Base-by-base conservation (phyloP, 1,140 invertebrate genomes). In the Dreissena polymorpha region DNA sequence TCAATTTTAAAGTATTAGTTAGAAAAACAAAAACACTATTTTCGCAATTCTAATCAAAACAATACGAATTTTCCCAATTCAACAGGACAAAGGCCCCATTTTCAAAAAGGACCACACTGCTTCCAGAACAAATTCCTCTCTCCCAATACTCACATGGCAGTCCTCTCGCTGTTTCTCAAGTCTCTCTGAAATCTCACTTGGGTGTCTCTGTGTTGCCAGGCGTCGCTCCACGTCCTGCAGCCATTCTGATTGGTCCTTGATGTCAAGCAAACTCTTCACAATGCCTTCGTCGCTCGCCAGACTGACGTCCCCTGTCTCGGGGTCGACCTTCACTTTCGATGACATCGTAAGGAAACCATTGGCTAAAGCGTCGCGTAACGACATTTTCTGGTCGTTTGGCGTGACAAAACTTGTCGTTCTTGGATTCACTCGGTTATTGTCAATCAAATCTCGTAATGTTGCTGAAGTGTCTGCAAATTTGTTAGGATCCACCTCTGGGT, bases 161-260 rank as follows among this genome's bases (percentile, higher is more conserved):
- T 86, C 85, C 53, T 97, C 97, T 76, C 97, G 97, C 93, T 99
- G 98, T 91, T 97, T 97, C 65, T 96, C 95, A 0, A 99, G 94
- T 84, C 96, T 96, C 90, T 98, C 97, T 84, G 97, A 94, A 86
- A 97, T 96, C 93, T 99, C 97, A 87, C 96, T 96, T 10, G 96
- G 95, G 87, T 86, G 87, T n/a, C 97, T 96, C 92, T 98, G 96
- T 82, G 95, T 95, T 63, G 97, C 96, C 83, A 99, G 93, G 90
- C 95, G 95, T 84, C 96, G 95, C 93, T 99, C 97, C 8, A 99
- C 93, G 79, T 96, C 96, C 16, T 95, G 94, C 84, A 99, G 96
- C 97, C 97, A 98, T 92, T 97, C 96, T 69, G 98, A 94, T 49
- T 88, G 87, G 69, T 90, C 89, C 82, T 89, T 91, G 7, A 91